Percentiles rank a stretch among this genome's conserved stretches.
Evolutionary conservation across 1,140 invertebrate species (phyloP).

Genomic region (Holcopasites calliopsidis): DNA sequence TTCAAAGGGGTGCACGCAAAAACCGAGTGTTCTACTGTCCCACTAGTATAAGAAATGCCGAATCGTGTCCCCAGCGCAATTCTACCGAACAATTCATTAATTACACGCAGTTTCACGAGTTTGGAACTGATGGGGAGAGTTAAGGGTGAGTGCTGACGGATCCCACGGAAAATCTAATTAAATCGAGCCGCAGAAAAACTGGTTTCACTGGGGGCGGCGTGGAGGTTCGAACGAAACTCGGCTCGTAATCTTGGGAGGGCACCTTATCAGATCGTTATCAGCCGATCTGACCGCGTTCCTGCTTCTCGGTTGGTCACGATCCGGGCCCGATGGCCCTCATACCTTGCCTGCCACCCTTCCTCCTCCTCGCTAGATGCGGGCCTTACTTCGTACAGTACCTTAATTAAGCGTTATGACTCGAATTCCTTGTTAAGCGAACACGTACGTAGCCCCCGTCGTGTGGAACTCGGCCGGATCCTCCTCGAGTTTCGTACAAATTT

Average conservation of each 20-base stretch:
- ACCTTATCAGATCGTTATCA: constrained; percentile 79
- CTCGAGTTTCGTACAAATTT: constrained; percentile 37
- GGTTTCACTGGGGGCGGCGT: constrained; percentile 7
- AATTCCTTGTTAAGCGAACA: constrained; percentile 77
- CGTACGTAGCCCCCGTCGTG: constrained; percentile 51
- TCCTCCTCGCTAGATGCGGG: constrained; percentile 34
- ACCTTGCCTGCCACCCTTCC: constrained; percentile 49
- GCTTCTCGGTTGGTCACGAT: constrained; percentile 77
- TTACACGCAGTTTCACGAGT: no score
- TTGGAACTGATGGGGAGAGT: no score
- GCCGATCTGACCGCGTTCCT: constrained; percentile 77
- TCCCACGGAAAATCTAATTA: constrained; percentile 48
- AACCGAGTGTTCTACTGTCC: constrained; percentile 1
- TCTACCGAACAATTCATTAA: not conserved
- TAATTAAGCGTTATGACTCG: constrained; percentile 81
- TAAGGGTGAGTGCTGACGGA: constrained; percentile 5
- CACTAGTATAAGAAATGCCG: not conserved
- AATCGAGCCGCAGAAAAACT: constrained; percentile 32
- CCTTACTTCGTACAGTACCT: constrained; percentile 72
- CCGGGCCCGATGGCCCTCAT: constrained; percentile 57
- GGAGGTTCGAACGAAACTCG: constrained; percentile 41
- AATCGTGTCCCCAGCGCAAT: not conserved
- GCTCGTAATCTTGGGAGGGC: constrained; percentile 76
- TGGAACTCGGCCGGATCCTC: constrained; percentile 33
- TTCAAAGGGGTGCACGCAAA: constrained; percentile 45